phyloP scores from a whole-genome alignment of 2,113 vertebrate species.

The Herpailurus yagouaroundi region DNA sequence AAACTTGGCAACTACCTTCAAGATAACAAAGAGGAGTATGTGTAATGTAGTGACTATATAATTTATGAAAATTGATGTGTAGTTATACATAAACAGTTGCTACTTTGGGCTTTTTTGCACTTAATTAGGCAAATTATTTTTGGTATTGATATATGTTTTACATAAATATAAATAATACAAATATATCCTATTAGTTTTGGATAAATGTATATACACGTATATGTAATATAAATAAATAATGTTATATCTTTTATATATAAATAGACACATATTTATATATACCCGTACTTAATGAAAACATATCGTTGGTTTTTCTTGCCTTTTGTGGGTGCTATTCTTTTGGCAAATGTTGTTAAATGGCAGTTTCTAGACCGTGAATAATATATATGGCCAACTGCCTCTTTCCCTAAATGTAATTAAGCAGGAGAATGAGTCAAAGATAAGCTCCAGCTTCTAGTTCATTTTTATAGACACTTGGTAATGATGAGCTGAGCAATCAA shows the following conservation, averaged over 20 bases:
- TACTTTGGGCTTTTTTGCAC: not conserved
- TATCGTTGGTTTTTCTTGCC: not conserved
- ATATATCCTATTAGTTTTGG: not conserved
- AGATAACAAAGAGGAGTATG: not conserved
- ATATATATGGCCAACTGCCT: not conserved
- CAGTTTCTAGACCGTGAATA: conserved; percentile 28
- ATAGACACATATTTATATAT: not conserved
- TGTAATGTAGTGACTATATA: not conserved
- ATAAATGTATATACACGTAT: not conserved
- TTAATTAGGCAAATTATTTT: conserved; percentile 19
- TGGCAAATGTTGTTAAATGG: conserved; percentile 34
- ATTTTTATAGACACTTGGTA: conserved; percentile 60
- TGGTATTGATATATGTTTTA: not conserved
- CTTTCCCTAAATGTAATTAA: conserved; percentile 44
- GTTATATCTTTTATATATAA: not conserved
- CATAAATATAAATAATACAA: not conserved
- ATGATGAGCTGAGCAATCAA: conserved; percentile 47
- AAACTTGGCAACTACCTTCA: not conserved
- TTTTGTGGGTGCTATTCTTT: not conserved
- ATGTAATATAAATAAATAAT: not conserved
- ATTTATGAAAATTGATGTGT: conserved; percentile 13
- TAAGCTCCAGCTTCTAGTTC: conserved; percentile 13
- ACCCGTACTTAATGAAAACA: not conserved
- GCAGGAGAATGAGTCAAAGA: conserved; percentile 13
- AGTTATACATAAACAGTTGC: not conserved